These are phyloP conservation scores for Leptodactylus fallax DNA, from an alignment of 2,797 vertebrate genomes.

Conservation along the genomic window DNA sequence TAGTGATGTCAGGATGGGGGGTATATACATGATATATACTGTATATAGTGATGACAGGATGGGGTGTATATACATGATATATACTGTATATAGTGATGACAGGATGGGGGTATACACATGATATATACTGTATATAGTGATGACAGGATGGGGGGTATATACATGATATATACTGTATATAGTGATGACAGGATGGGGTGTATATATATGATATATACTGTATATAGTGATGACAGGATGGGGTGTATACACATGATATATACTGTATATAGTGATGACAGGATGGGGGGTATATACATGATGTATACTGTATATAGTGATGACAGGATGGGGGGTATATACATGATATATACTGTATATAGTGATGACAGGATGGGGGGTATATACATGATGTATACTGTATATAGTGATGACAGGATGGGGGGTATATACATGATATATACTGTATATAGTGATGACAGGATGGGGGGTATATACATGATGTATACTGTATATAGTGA, in stretches of 20 bases:
- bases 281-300: neutral
- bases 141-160: neutral
- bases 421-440: neutral
- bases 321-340: neutral
- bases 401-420: neutral
- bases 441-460: neutral
- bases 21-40: neutral
- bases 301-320: neutral
- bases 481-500: neutral
- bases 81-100: neutral
- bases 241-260: neutral
- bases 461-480: neutral
- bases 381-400: neutral
- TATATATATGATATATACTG: neutral
- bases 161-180: neutral
- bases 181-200: neutral
- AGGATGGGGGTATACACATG: neutral
- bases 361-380: neutral
- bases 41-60: neutral
- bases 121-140: neutral
- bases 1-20: neutral
- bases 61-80: neutral
- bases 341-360: neutral
- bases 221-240: neutral
- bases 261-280: neutral